These are phyloP conservation scores for Charaxes varanes DNA, from an alignment of 1,140 invertebrate species.

Conservation along the genomic window DNA sequence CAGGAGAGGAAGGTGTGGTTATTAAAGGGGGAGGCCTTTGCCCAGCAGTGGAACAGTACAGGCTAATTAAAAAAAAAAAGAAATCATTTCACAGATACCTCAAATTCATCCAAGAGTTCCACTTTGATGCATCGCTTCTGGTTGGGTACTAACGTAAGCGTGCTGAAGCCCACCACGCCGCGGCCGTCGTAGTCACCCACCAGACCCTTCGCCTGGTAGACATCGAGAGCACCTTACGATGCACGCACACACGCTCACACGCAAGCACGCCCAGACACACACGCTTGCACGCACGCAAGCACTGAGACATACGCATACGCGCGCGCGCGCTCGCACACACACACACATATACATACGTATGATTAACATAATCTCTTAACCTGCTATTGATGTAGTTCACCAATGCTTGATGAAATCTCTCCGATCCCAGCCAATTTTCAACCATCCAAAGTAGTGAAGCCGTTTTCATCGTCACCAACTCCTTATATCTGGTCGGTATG, in stretches of 20 bases:
- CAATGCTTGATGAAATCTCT: conserved; percentile 52
- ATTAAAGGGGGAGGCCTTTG: no score
- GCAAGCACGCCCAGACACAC: no score
- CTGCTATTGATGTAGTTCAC: conserved; percentile 55
- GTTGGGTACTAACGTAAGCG: conserved; percentile 94
- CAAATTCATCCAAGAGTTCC: conserved; percentile 83
- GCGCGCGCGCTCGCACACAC: no score
- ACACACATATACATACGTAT: no score
- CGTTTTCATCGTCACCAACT: conserved; percentile 55
- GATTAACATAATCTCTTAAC: conserved; percentile 29
- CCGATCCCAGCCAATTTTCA: conserved; percentile 53
- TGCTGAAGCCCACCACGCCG: conserved; percentile 91
- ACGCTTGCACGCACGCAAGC: no score
- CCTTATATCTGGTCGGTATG: conserved; percentile 45
- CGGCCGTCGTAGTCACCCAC: conserved; percentile 82
- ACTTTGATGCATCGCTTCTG: conserved; percentile 90
- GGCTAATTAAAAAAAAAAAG: no score
- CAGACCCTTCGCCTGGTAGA: conserved; percentile 29
- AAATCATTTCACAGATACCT: conserved; percentile 71
- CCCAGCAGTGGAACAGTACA: no score
- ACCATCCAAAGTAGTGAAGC: conserved; percentile 63
- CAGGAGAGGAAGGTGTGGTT: no score
- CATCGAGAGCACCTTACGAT: no score
- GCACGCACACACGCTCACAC: no score
- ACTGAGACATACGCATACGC: no score